phyloP scores from a whole-genome alignment of 1,140 invertebrate genomes.

The Lanistes nyassanus region DNA sequence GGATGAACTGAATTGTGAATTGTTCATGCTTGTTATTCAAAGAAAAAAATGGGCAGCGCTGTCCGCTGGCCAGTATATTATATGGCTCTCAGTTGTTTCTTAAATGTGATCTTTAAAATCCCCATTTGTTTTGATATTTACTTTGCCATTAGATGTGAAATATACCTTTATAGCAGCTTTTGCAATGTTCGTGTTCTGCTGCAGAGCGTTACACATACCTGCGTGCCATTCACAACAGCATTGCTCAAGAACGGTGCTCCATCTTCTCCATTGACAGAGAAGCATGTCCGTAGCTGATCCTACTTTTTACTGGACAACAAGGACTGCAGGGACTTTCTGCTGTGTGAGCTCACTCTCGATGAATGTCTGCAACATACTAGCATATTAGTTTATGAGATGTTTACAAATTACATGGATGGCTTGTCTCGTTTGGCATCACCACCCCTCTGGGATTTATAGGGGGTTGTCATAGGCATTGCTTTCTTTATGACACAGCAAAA shows the following conservation, averaged over 20 bases:
- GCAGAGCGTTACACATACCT: slow-evolving; percentile 32
- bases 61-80: no score
- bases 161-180: no score
- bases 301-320: background rate
- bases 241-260: slow-evolving; percentile 30
- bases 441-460: background rate
- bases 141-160: no score
- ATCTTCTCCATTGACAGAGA: slow-evolving; percentile 25
- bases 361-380: background rate
- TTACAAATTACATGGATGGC: background rate
- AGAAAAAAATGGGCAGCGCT: no score
- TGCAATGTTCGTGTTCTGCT: no score
- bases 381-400: background rate
- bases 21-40: no score
- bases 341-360: background rate
- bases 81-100: no score
- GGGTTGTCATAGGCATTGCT: no score
- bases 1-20: no score
- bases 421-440: background rate
- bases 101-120: no score
- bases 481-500: no score
- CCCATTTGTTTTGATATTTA: no score
- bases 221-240: slow-evolving; percentile 29
- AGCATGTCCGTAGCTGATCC: slow-evolving; percentile 10
- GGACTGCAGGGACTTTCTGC: background rate